Evolutionary conservation across 2,113 vertebrate species (phyloP), one percentile per base, ranked within the genome.

Genomic region (Glaucomys volans): DNA sequence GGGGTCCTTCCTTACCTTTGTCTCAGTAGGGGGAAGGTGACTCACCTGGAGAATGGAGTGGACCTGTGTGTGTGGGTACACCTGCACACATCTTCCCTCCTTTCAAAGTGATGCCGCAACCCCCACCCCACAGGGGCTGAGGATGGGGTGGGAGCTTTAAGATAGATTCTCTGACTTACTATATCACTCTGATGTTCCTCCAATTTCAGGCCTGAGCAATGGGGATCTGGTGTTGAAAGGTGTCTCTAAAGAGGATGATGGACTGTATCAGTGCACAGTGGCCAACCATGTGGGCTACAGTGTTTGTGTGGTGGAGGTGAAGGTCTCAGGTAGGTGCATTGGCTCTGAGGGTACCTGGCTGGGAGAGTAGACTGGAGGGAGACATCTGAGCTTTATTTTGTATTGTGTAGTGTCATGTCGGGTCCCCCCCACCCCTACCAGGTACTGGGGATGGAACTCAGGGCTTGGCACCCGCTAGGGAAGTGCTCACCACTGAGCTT

Each of bases 171-270:
- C 0, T 0, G 7, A 2, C 59, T 32, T 32, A 52, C 40, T 11
- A 2, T 0, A 35, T 3, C 4, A 2, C 0, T 57, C 35, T 50
- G 62, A 66, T 42, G 2, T 24, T 67, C 35, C 71, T 57, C 66
- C 44, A 47, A 20, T 92, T 83, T 50, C 92, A 96, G 95, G 71
- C 4, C 35, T 97, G 42, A 90, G 7, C 93, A 94, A 95, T 0
- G 99, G 99, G 2, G 99, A 99, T 94, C 98, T 99, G 77, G 16
- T 99, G 57, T 98, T 99, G 97, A 98, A 69, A 12, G 99, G 99
- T 95, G 97, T 99, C 71, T 98, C 99, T 0, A 93, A 94, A 2
- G 98, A 97, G 14, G 98, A 99, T 13, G 16, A 95, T 0, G 99
- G 99, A 8, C 95, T 93, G 67, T 99, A 99, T 83, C 71, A 98